phyloP scores from a whole-genome alignment of 2,797 vertebrate species.

The Pelobates cultripes region DNA sequence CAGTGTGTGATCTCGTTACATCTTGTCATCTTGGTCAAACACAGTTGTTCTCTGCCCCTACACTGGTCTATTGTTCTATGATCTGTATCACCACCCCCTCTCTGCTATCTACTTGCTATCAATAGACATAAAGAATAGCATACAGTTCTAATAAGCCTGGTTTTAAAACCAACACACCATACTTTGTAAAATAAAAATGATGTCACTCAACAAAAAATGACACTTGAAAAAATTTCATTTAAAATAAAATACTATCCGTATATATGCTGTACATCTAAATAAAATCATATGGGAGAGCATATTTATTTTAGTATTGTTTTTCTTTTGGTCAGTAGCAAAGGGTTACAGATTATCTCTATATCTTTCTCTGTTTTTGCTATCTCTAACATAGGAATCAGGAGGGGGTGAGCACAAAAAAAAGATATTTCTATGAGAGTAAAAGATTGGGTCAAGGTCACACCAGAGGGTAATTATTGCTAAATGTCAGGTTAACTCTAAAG shows the following conservation, averaged over 20 bases:
- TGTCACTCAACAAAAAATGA: not conserved
- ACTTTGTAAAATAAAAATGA: not conserved
- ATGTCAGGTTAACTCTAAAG: conserved; percentile 90
- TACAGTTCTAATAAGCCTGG: not conserved
- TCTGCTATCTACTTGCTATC: not conserved
- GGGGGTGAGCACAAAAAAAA: conserved; percentile 71
- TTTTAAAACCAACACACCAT: not conserved
- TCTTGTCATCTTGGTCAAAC: conserved; percentile 39
- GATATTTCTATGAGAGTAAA: conserved; percentile 80
- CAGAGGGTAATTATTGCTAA: conserved; percentile 91
- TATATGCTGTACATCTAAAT: not conserved
- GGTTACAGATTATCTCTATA: conserved; percentile 7
- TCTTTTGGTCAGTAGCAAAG: not conserved
- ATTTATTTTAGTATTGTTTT: not conserved
- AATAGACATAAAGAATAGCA: not conserved
- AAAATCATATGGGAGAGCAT: not conserved
- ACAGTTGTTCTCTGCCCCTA: conserved; percentile 14
- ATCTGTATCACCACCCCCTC: conserved; percentile 17
- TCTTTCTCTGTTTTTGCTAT: conserved; percentile 62
- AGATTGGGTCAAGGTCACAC: conserved; percentile 80
- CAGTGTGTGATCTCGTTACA: conserved; percentile 25
- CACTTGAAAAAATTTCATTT: not conserved
- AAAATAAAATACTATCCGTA: not conserved
- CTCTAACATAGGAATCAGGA: conserved; percentile 80
- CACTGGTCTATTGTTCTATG: conserved; percentile 28